These are phyloP conservation scores for Drosophila ficusphila DNA, from an alignment of 1,140 invertebrate genomes.

Conservation along the genomic window DNA sequence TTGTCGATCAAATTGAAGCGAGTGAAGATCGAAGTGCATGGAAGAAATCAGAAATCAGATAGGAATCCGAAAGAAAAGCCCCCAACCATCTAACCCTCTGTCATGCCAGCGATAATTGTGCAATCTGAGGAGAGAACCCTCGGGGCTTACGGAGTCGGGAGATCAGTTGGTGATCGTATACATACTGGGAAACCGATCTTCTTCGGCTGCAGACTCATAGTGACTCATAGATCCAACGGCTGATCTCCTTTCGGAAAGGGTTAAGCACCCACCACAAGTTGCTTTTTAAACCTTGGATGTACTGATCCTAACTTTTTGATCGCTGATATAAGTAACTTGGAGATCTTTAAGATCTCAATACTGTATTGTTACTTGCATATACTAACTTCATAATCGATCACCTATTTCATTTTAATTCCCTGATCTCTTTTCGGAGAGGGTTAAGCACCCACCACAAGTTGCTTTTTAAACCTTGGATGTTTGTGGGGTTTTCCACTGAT, in stretches of 20 bases:
- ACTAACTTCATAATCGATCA: too few species aligned
- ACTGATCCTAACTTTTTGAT: not conserved
- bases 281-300: not conserved
- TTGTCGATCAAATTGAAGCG: constrained; percentile 9
- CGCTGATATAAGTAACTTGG: too few species aligned
- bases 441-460: not conserved
- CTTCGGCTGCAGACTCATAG: not conserved
- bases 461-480: not conserved
- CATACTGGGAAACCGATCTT: not conserved
- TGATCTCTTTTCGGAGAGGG: not conserved
- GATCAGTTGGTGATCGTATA: constrained; percentile 7
- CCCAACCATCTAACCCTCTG: not conserved
- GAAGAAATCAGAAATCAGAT: not conserved
- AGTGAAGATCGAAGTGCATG: constrained; percentile 3
- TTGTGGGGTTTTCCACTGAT: too few species aligned
- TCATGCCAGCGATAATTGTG: too few species aligned
- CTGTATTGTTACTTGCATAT: too few species aligned
- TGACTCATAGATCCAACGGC: not conserved
- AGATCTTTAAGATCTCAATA: too few species aligned
- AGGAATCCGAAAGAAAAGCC: not conserved
- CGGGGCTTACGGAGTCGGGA: not conserved
- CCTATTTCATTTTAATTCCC: too few species aligned
- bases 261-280: not conserved
- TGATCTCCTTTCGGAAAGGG: not conserved
- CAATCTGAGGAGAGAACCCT: not conserved